Evolutionary conservation across 2,888 invertebrate genomes (phyloP).

Genomic region (Heteropelma amictum): DNA sequence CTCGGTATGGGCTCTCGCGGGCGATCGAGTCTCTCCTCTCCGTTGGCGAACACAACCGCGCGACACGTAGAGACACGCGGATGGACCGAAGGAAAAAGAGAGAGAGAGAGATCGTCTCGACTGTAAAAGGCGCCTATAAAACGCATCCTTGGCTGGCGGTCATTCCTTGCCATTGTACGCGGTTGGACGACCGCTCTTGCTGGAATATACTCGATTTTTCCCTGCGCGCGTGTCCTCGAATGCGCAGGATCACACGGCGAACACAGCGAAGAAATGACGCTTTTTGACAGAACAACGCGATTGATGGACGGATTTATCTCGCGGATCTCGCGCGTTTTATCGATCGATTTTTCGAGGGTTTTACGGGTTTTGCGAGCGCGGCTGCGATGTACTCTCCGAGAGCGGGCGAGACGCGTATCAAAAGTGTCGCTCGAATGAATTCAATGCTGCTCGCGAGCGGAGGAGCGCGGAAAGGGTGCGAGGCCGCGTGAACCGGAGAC

Average conservation of each 20-base stretch:
- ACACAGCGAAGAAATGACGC: too few species aligned
- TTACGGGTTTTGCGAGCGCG: too few species aligned
- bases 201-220: slow-evolving; percentile 31
- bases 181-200: slow-evolving; percentile 47
- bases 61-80: not conserved
- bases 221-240: slow-evolving; percentile 25
- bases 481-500: slow-evolving; percentile 60
- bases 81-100: slow-evolving; percentile 5
- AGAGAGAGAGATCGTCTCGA: slow-evolving; percentile 62
- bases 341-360: too few species aligned
- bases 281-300: too few species aligned
- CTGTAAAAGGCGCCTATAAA: slow-evolving; percentile 78
- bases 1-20: slow-evolving; percentile 55
- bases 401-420: not conserved
- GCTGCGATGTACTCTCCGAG: too few species aligned
- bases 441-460: slow-evolving; percentile 27
- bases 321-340: too few species aligned
- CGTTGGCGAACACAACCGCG: slow-evolving; percentile 64
- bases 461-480: slow-evolving; percentile 23
- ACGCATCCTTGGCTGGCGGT: slow-evolving; percentile 76
- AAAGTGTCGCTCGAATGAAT: slow-evolving; percentile 47
- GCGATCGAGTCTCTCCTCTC: slow-evolving; percentile 68
- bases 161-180: slow-evolving; percentile 74
- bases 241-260: too few species aligned
- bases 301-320: too few species aligned